Percentiles rank a stretch among this genome's conserved stretches.
Evolutionary conservation across 1,140 invertebrate species (phyloP).

Genomic region (Drosophila grimshawi): DNA sequence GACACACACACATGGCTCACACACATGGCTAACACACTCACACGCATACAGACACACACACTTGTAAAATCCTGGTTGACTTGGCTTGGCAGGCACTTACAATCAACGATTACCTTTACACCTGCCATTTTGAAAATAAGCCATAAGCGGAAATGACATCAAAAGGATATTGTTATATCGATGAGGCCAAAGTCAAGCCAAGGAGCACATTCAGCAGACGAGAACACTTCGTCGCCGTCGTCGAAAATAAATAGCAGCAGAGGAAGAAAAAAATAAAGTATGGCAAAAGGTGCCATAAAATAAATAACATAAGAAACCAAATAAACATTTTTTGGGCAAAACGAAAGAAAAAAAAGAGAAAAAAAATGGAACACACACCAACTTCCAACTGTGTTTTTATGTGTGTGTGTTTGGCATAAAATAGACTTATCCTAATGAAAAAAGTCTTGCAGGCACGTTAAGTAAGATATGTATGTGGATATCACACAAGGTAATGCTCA

Average conservation of each 20-base stretch:
- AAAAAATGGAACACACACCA: not conserved
- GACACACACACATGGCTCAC: constrained; percentile 24
- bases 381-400: constrained; percentile 16
- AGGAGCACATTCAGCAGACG: constrained; percentile 15
- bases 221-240: constrained; percentile 30
- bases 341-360: constrained; percentile 34
- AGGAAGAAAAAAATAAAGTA: constrained; percentile 67
- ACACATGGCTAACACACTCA: constrained; percentile 4
- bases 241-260: constrained; percentile 54
- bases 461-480: constrained; percentile 77
- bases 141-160: constrained; percentile 83
- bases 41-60: constrained; percentile 31
- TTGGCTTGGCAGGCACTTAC: constrained; percentile 72
- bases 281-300: constrained; percentile 82
- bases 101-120: constrained; percentile 83
- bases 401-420: constrained; percentile 72
- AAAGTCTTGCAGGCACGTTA: constrained; percentile 80
- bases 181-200: constrained; percentile 49
- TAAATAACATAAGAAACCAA: constrained; percentile 81
- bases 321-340: constrained; percentile 81
- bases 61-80: constrained; percentile 66
- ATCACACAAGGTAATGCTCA: constrained; percentile 45
- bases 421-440: constrained; percentile 83
- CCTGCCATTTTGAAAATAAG: constrained; percentile 83
- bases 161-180: constrained; percentile 83